Percentiles rank a stretch among this genome's conserved stretches.
Evolutionary conservation across 2,113 vertebrate genomes (phyloP).

Genomic region (Casuarius casuarius): DNA sequence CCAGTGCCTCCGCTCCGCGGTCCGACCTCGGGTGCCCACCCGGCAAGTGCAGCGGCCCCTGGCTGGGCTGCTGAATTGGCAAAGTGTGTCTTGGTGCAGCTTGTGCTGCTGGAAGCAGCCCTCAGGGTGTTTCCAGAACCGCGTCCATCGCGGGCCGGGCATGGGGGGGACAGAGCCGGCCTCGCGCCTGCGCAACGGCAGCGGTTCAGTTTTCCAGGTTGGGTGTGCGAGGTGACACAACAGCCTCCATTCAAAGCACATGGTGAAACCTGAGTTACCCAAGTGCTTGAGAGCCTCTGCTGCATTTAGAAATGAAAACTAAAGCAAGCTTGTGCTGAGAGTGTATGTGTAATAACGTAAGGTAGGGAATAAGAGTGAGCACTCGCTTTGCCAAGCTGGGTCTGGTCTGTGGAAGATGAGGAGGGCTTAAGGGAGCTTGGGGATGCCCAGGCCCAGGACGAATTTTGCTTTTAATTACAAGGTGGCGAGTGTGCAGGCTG

Average conservation of each 20-base stretch:
- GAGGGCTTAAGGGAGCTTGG: neutral
- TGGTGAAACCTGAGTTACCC: neutral
- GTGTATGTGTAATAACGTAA: neutral
- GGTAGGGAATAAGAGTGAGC: neutral
- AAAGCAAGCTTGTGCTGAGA: neutral
- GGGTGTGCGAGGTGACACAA: neutral
- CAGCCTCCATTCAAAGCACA: neutral
- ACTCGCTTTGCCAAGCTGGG: neutral
- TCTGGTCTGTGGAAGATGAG: neutral
- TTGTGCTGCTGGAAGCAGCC: neutral
- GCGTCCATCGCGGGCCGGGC: neutral
- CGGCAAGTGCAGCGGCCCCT: neutral
- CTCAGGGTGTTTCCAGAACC: neutral
- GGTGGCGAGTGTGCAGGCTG: neutral
- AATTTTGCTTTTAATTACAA: neutral
- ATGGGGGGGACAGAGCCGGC: neutral
- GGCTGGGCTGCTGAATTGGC: neutral
- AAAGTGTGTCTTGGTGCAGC: neutral
- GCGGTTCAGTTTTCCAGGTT: too few relatives aligned
- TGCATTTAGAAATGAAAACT: neutral
- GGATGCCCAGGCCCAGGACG: neutral
- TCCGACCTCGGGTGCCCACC: neutral
- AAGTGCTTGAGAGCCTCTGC: fast-evolving
- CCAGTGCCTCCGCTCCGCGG: neutral
- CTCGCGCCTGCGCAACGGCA: fast-evolving